Conservation (phyloP, 2,113 vertebrate genomes). For the Aramus guarauna region DNA sequence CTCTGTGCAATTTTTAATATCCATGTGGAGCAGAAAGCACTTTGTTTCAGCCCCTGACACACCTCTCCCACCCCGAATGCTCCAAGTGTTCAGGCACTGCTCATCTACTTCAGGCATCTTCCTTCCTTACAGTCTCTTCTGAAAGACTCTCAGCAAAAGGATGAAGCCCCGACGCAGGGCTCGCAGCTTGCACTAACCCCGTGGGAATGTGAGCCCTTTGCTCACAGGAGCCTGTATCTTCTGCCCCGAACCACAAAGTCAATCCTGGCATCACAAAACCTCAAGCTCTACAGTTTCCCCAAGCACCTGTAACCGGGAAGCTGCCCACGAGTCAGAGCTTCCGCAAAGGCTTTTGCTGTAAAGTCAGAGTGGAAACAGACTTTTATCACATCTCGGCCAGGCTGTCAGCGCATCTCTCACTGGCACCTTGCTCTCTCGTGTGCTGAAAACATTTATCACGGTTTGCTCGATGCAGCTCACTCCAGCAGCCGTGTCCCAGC, state of each 20-base stretch:
- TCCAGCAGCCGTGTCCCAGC: background rate
- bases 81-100: background rate
- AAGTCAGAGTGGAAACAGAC: background rate
- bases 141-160: background rate
- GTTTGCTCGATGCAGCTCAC: background rate
- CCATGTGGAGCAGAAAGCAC: fast-evolving
- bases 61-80: fast-evolving
- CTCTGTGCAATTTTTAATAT: background rate
- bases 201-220: fast-evolving
- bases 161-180: background rate
- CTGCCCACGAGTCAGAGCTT: background rate
- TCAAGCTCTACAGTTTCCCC: background rate
- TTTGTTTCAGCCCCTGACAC: background rate
- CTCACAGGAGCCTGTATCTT: background rate
- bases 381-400: background rate
- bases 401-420: background rate
- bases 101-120: background rate
- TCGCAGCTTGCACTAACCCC: background rate
- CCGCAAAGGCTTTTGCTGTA: background rate
- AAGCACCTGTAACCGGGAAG: background rate
- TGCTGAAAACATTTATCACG: background rate
- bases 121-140: background rate
- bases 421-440: background rate
- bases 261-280: background rate
- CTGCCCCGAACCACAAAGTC: background rate